phyloP scores from a whole-genome alignment of 2,113 vertebrate genomes.

The Psilopsiagon aymara region DNA sequence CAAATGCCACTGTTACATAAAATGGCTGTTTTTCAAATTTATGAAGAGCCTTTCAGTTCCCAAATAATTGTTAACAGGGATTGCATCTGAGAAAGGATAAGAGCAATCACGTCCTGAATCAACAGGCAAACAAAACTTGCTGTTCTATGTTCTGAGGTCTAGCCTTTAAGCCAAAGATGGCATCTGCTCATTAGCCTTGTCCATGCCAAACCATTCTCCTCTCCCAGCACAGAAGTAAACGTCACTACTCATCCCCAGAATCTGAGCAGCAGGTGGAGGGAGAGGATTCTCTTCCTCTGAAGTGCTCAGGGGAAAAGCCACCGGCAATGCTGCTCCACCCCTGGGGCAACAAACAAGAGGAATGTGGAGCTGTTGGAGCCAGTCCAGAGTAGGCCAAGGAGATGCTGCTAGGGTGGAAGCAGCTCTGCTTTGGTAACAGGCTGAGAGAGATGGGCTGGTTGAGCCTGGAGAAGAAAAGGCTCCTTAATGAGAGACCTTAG shows the following conservation, averaged over 20 bases:
- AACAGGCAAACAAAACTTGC: not conserved
- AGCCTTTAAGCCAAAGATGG: not conserved
- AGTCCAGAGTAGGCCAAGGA: not conserved
- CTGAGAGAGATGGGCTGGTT: not conserved
- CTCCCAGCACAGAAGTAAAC: rapidly evolving
- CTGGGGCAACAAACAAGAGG: not conserved
- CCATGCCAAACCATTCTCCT: too few relatives aligned
- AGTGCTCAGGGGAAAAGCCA: too few relatives aligned
- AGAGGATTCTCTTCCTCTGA: not conserved
- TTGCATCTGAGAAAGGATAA: not conserved
- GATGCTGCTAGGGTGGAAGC: not conserved
- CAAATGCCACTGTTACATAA: not conserved
- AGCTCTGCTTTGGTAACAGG: not conserved
- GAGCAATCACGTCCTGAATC: not conserved
- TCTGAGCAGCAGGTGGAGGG: not conserved
- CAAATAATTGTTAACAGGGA: rapidly evolving
- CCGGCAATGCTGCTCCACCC: not conserved
- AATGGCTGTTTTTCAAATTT: not conserved
- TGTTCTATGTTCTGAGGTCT: not conserved
- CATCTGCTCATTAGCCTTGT: not conserved
- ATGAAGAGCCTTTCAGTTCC: not conserved
- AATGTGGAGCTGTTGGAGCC: not conserved
- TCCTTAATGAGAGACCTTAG: not conserved
- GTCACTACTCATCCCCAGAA: not conserved
- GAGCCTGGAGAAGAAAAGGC: not conserved